phyloP scores from a whole-genome alignment of 30 jellyfish, hydroid and myxozoan genomes.

The Aurelia sp. region DNA sequence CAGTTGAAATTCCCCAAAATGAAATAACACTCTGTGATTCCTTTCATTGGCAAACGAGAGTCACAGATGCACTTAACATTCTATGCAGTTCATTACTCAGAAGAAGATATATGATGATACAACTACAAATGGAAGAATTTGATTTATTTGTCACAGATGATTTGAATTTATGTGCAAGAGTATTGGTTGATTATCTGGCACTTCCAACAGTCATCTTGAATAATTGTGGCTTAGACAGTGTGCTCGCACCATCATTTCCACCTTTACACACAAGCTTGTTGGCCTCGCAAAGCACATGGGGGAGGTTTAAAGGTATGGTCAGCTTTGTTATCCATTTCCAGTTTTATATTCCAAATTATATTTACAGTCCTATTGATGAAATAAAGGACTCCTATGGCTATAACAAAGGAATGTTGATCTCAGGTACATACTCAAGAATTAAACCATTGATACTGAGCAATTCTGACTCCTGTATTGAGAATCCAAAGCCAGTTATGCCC shows the following conservation, averaged over 20 bases:
- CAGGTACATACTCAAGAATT: conserved; percentile 35
- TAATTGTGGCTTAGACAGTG: conserved; percentile 11
- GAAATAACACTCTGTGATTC: background rate
- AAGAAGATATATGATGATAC: conserved; percentile 34
- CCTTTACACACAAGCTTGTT: background rate
- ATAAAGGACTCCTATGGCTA: conserved; percentile 7
- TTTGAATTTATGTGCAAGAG: conserved; percentile 58
- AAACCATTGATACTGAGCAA: conserved; percentile 61
- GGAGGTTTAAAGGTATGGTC: conserved; percentile 9
- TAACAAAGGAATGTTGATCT: conserved; percentile 25
- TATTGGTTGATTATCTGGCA: conserved; percentile 47
- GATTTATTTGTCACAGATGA: conserved; percentile 52
- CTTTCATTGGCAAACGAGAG: background rate
- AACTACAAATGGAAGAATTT: conserved; percentile 26
- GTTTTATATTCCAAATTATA: conserved; percentile 15
- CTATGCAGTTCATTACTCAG: conserved; percentile 48
- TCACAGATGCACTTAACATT: background rate
- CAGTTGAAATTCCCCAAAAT: background rate
- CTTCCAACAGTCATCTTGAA: conserved; percentile 48
- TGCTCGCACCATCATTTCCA: background rate
- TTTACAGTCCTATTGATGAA: conserved; percentile 32
- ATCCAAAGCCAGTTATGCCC: conserved; percentile 68
- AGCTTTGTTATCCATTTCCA: background rate
- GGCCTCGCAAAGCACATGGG: conserved; percentile 2
- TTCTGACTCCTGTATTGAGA: conserved; percentile 46